phyloP scores from a whole-genome alignment of 1,140 invertebrate genomes.

The Andricus grossulariae region DNA sequence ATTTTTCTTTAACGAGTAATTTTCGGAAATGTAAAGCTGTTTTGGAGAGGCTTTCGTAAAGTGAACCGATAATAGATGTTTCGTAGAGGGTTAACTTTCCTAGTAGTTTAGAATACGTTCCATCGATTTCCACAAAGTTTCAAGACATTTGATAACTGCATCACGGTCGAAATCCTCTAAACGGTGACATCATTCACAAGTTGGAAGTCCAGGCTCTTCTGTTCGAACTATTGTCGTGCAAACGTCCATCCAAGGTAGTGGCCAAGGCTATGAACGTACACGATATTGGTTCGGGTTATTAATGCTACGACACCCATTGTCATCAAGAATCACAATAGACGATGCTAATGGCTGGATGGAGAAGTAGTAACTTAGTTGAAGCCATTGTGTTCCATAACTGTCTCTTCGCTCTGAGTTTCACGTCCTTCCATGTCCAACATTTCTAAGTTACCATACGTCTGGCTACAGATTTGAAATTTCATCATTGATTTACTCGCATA shows the following conservation, averaged over 20 bases:
- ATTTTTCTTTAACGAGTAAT: too few species aligned
- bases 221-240: constrained; percentile 49
- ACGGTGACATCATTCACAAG: constrained; percentile 19
- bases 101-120: background rate
- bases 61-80: too few species aligned
- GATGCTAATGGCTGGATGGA: constrained; percentile 52
- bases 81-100: too few species aligned
- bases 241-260: constrained; percentile 49
- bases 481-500: background rate
- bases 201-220: constrained; percentile 3
- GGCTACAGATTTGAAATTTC: background rate
- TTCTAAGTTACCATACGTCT: background rate
- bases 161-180: background rate
- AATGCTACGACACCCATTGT: constrained; percentile 57
- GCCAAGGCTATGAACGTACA: constrained; percentile 32
- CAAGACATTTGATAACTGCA: background rate
- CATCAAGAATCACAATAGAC: constrained; percentile 51
- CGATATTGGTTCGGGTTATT: constrained; percentile 65
- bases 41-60: too few species aligned
- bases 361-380: constrained; percentile 36
- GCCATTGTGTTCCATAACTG: constrained; percentile 31
- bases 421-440: background rate
- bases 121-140: constrained; percentile 14
- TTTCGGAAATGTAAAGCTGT: too few species aligned
- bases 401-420: constrained; percentile 26